Evolutionary conservation across 2,797 vertebrate species (phyloP), one percentile per base, ranked within the genome.

Genomic region (Amblyraja radiata): DNA sequence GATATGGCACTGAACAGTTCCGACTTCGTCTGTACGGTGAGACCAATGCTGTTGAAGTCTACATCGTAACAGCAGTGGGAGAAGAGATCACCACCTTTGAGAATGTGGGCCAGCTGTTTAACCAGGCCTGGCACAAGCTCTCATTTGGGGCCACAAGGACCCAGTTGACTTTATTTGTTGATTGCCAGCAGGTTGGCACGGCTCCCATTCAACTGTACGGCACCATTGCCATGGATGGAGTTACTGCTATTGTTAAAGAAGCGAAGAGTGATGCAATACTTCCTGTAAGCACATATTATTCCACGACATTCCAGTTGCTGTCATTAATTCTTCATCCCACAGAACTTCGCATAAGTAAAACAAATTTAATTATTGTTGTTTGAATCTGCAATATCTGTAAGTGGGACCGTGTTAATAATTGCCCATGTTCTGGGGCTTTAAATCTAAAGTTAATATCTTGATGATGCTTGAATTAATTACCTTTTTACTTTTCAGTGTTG

Each of bases 111-210:
- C 93, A 68, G 1, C 68, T 94, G 86, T 94, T 93, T 61, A 93
- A 93, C 63, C 79, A 90, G 84, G 73, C 28, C 23, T 94, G 94
- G 93, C 90, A 94, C 28, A 93, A 94, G 39, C 32, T 93, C 58
- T 93, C 93, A 54, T 90, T 10, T 1, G 84, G 93, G 1, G 11
- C 58, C 39, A 93, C 61, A 25, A 46, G 23, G 94, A 93, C 93
- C 90, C 93, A 84, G 13, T 23, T 94, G 23, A 92, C 84, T 16
- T 1, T 94, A 5, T 90, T 11, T 36, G 39, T 88, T 28, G 83
- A 93, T 68, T 93, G 84, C 90, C 83, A 93, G 92, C 94, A 94
- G 93, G 92, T 94, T 32, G 94, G 94, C 90, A 93, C 94, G 65
- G 93, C 73, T 46, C 36, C 93, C 1, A 0, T 84, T 78, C 93